Evolutionary conservation across 2,888 invertebrate genomes (phyloP), one percentile per base, ranked within the genome.

Genomic region (Polyommatus iphigenia): DNA sequence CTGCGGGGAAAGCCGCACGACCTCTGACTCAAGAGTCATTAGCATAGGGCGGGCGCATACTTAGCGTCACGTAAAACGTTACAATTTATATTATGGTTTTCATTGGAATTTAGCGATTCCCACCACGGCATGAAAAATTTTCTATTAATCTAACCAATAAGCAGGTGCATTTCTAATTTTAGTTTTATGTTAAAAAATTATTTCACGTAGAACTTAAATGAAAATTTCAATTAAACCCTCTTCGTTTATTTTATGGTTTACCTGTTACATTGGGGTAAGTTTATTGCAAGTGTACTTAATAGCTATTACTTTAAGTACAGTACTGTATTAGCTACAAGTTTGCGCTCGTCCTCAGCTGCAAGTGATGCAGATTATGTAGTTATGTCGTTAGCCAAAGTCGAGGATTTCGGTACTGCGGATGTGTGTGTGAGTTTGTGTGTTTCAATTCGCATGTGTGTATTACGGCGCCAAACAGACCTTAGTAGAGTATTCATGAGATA

Each of bases 1-100:
- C 18, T 54, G 46, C 24, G 29, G 76, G 77, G 79, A 82, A 82
- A 81, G 81, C 79, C 62, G 72, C 77, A 32, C 76, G 76, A 79
- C 78, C 77, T 71, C 76, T 78, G 79, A 78, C 78, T 76, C 7
- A 32, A 18, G 10, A 62, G 67, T 54, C 75, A 77, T 75, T 75
- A 71, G 29, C 46, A 15, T 29, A 75, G 54, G 54, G 75, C 54
- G 18, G 24, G 54, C 75, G 50, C 24, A 75, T 24, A 67, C 4
- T 67, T 62, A 24, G 13, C 13, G 62, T 24, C 8, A 1, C 0
- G n/a, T n/a, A n/a, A n/a, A n/a, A n/a, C n/a, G 46, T 10, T 46
- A 46, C 46, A 46, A 10, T 46, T 10, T 46, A 46, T 46, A 2
- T 46, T 46, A 13, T 46, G 46, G 46, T 13, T 46, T 46, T 46